Percentiles rank a stretch among this genome's conserved stretches.
phyloP scores from a whole-genome alignment of 1,140 invertebrate genomes.

The Asobara japonica region DNA sequence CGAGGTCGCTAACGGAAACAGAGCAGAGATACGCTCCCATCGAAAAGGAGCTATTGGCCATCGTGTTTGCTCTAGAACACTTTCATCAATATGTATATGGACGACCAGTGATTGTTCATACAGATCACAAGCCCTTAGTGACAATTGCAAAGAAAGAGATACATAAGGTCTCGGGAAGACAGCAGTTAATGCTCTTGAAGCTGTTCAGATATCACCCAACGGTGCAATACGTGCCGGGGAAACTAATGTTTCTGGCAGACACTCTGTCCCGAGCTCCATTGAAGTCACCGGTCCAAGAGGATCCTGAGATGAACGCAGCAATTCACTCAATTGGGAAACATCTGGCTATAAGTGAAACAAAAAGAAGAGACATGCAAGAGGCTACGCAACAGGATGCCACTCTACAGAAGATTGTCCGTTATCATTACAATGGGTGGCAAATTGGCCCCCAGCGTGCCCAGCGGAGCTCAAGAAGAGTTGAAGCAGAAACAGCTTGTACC shows the following conservation, averaged over 20 bases:
- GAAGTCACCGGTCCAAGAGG: neutral
- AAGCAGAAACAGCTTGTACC: neutral
- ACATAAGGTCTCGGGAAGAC: slow-evolving; percentile 50
- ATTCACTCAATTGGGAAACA: neutral
- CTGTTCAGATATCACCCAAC: slow-evolving; percentile 55
- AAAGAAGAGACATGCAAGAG: neutral
- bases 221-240: slow-evolving; percentile 43
- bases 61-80: slow-evolving; percentile 59
- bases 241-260: slow-evolving; percentile 45
- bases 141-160: slow-evolving; percentile 58
- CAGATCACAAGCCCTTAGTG: slow-evolving; percentile 64
- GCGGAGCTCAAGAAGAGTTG: neutral
- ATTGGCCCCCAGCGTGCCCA: neutral
- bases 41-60: slow-evolving; percentile 66
- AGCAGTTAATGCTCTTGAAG: slow-evolving; percentile 63
- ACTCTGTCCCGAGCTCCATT: slow-evolving; percentile 43
- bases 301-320: slow-evolving; percentile 23
- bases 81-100: slow-evolving; percentile 60
- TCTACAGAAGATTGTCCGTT: neutral
- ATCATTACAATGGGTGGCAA: neutral
- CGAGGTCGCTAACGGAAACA: slow-evolving; percentile 42
- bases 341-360: neutral
- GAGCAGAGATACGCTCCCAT: slow-evolving; percentile 57
- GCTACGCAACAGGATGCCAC: neutral
- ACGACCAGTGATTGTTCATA: slow-evolving; percentile 58